Evolutionary conservation across 1,140 invertebrate species (phyloP).

Genomic region (Plectrocnemia conspersa): DNA sequence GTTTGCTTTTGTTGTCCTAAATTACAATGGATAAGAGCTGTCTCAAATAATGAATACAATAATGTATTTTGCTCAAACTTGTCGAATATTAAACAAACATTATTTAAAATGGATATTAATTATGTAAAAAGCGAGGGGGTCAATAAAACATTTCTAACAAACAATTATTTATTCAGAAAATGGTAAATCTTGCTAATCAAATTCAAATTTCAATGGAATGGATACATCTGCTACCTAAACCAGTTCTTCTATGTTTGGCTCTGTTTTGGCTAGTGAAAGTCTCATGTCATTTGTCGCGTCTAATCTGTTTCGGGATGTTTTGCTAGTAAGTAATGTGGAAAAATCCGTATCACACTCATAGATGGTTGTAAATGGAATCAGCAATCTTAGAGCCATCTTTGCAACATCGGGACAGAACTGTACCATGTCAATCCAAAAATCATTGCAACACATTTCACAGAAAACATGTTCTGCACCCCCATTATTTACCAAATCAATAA

Average conservation of each 20-base stretch:
- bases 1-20: no score
- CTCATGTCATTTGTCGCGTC: slow-evolving; percentile 5
- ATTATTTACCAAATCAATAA: slow-evolving; percentile 6
- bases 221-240: not conserved
- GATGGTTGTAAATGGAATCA: slow-evolving; percentile 3
- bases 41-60: no score
- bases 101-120: no score
- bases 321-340: not conserved
- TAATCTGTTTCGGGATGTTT: slow-evolving; percentile 1
- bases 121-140: no score
- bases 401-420: slow-evolving; percentile 2
- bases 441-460: slow-evolving; percentile 2
- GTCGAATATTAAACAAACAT: no score
- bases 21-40: no score
- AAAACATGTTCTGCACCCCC: slow-evolving; percentile 2
- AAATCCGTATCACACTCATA: slow-evolving; percentile 1
- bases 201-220: not conserved
- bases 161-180: no score
- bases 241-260: slow-evolving; percentile 8
- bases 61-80: no score
- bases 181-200: no score
- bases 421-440: not conserved
- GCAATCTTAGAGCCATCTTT: slow-evolving; percentile 4
- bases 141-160: no score
- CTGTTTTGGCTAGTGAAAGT: slow-evolving; percentile 5